These are phyloP conservation scores for Psittacula echo DNA, from an alignment of 2,797 vertebrate species.

Conservation along the genomic window DNA sequence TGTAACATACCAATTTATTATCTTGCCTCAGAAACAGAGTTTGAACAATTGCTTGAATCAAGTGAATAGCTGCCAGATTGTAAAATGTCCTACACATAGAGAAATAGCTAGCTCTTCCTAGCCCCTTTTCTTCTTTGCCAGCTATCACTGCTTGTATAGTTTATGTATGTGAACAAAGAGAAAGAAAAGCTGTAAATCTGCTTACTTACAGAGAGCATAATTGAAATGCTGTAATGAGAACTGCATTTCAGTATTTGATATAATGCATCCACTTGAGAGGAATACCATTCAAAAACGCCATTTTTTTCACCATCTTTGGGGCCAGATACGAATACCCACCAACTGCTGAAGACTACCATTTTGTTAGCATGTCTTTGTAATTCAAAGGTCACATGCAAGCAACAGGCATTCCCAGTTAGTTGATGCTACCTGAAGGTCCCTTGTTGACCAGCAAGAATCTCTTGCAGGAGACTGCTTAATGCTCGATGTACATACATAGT, in stretches of 20 bases:
- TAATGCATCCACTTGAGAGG: not conserved
- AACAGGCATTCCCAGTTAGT: not conserved
- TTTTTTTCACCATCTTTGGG: not conserved
- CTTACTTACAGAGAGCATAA: not conserved
- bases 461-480: not conserved
- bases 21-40: not conserved
- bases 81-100: not conserved
- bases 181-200: not conserved
- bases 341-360: not conserved
- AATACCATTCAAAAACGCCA: not conserved
- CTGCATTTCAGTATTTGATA: not conserved
- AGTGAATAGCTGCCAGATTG: not conserved
- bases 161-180: not conserved
- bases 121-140: not conserved
- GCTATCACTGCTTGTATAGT: not conserved
- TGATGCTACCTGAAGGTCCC: not conserved
- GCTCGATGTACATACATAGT: not conserved
- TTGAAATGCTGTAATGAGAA: not conserved
- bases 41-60: not conserved
- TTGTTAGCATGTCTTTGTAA: not conserved
- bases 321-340: not conserved
- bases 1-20: not conserved
- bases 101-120: not conserved
- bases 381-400: not conserved
- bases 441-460: not conserved